A percentile compares a stretch with the other conserved stretches of the same genome.
phyloP scores from a whole-genome alignment of 2,888 invertebrate genomes.

The Sacculina carcini region DNA sequence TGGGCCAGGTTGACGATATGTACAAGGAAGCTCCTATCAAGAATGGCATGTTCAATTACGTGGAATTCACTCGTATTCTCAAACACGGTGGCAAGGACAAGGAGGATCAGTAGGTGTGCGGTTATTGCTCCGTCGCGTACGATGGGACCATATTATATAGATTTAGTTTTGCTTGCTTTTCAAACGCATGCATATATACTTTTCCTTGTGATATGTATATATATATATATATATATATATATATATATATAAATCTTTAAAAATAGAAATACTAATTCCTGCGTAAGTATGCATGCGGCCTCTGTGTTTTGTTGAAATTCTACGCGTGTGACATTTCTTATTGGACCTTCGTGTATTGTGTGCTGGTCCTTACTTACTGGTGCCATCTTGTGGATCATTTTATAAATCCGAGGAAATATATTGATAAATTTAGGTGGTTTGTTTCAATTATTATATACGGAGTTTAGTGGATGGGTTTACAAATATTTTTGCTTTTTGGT shows the following conservation, averaged over 20 bases:
- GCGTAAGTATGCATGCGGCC: neutral
- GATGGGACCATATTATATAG: too few relatives aligned
- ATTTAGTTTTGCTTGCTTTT: neutral
- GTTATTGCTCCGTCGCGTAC: too few relatives aligned
- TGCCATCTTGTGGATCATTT: too few relatives aligned
- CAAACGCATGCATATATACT: neutral
- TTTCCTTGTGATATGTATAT: neutral
- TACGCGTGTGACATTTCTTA: too few relatives aligned
- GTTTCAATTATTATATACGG: too few relatives aligned
- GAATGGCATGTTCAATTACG: conserved; percentile 72
- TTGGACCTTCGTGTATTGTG: too few relatives aligned
- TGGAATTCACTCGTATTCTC: conserved; percentile 92
- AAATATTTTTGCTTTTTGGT: too few relatives aligned
- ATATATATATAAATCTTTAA: neutral
- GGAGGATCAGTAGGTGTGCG: conserved; percentile 74
- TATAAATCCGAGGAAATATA: too few relatives aligned
- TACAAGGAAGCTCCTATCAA: conserved; percentile 94
- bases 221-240: neutral
- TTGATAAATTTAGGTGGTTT: too few relatives aligned
- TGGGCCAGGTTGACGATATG: conserved; percentile 66
- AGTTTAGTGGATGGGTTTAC: too few relatives aligned
- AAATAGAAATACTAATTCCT: neutral
- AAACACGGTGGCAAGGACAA: conserved; percentile 98
- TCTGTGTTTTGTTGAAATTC: too few relatives aligned
- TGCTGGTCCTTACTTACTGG: too few relatives aligned